Evolutionary conservation across 2,113 vertebrate species (phyloP).

Genomic region (Oxyruncus cristatus): DNA sequence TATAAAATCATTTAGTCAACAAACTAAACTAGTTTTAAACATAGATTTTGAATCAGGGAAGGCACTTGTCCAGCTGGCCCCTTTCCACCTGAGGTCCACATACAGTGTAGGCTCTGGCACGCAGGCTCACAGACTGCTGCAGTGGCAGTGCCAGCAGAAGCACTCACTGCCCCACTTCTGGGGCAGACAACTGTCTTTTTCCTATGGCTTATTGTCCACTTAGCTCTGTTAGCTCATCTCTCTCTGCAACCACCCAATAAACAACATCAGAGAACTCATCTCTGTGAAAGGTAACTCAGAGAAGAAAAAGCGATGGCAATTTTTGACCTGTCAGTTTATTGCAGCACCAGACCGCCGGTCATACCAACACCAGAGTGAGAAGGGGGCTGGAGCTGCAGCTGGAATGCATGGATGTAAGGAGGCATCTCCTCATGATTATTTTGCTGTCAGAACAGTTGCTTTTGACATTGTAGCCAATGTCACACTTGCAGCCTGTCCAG

Average conservation of each 20-base stretch:
- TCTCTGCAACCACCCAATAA: neutral
- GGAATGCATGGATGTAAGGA: neutral
- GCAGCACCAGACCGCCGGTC: neutral
- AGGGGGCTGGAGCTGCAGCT: neutral
- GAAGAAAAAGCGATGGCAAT: neutral
- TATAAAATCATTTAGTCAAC: constrained; percentile 46
- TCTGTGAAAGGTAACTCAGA: neutral
- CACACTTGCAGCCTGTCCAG: neutral
- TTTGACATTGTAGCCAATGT: neutral
- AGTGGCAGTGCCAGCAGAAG: neutral
- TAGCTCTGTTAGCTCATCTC: neutral
- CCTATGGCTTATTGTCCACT: neutral
- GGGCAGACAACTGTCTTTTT: neutral
- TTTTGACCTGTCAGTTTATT: neutral
- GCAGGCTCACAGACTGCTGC: accelerated
- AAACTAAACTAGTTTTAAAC: constrained; percentile 8
- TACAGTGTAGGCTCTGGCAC: neutral
- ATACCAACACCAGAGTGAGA: neutral
- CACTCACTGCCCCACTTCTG: neutral
- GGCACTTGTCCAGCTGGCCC: neutral
- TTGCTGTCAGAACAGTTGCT: neutral
- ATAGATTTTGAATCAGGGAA: neutral
- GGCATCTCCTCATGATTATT: neutral
- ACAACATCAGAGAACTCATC: neutral
- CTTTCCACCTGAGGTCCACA: neutral